Evolutionary conservation across 2,797 vertebrate genomes (phyloP), one percentile per base, ranked within the genome.

Genomic region (Taeniopygia guttata): DNA sequence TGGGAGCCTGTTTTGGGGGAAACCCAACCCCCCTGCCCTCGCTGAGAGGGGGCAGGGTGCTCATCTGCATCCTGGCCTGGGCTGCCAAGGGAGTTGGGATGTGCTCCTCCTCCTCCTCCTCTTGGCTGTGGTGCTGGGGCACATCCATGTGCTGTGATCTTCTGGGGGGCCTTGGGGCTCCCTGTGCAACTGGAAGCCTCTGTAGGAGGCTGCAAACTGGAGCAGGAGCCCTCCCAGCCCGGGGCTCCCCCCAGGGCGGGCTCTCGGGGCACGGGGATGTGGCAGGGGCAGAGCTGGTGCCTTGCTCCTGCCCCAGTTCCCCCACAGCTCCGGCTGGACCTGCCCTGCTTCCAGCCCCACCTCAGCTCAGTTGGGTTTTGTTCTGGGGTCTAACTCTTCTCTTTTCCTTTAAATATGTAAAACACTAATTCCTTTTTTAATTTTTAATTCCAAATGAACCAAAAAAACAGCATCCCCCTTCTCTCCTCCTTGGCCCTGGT

Each of bases 381-480:
- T 93, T 96, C 58, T 95, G 96, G 97, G 90, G 54, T 96, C 91
- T 97, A 93, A 95, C 91, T 95, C 83, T 90, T 84, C 91, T 94
- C 68, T 96, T 87, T 95, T 94, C 93, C 92, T 94, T 70, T 94
- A 95, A 94, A 93, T 96, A 97, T 95, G 81, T 97, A 96, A 97
- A 97, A 97, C 97, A 98, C 96, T 98, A 97, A 97, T 97, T 97
- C 96, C 95, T 96, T 96, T 96, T 88, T 84, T 46, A 93, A 93
- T 84, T 88, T 90, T 91, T 93, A 95, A 96, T 96, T 97, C 89
- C 92, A 97, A 95, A 97, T 94, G 91, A 97, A 98, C 96, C 98
- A 98, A 98, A 98, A 82, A 80, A 20, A 29, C 54, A 40, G 70
- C 36, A 0, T 63, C 73, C 38, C 52, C 23, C 69, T 92, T 54